Evolutionary conservation across 2,113 vertebrate species (phyloP).

Genomic region (rabbit (Oryctolagus cuniculus)): DNA sequence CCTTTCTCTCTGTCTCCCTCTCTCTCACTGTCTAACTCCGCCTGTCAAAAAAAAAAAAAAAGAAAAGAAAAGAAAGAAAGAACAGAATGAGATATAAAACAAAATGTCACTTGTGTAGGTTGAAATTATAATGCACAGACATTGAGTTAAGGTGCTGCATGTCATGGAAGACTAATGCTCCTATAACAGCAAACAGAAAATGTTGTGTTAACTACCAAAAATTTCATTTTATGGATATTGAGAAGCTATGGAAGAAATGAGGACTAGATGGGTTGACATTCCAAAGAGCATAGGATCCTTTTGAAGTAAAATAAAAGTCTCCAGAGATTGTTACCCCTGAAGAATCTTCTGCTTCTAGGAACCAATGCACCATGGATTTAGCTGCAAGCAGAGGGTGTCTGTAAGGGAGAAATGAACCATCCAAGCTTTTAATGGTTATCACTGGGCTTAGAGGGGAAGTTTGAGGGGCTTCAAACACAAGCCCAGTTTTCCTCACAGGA

Average conservation of each 20-base stretch:
- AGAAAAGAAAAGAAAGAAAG: not conserved
- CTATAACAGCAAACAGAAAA: not conserved
- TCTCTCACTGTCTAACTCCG: too few relatives aligned
- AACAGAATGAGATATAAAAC: not conserved
- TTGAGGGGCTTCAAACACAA: constrained; percentile 30
- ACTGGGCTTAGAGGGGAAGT: not conserved
- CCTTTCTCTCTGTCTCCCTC: too few relatives aligned
- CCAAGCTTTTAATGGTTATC: not conserved
- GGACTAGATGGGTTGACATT: constrained; percentile 7
- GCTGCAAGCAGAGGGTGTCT: not conserved
- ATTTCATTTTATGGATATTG: not conserved
- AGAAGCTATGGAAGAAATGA: constrained; percentile 5
- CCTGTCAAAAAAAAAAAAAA: too few relatives aligned
- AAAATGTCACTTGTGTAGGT: not conserved
- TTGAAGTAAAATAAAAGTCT: not conserved
- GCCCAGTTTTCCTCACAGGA: not conserved
- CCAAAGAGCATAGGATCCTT: not conserved
- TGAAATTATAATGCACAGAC: not conserved
- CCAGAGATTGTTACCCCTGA: not conserved
- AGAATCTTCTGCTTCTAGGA: not conserved
- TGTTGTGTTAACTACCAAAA: not conserved
- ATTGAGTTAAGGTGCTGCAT: not conserved
- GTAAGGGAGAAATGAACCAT: not conserved
- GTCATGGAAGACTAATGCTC: not conserved
- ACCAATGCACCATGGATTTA: not conserved